phyloP scores from a whole-genome alignment of 2,888 invertebrate species.

The Rhimphoctona megacephalus region DNA sequence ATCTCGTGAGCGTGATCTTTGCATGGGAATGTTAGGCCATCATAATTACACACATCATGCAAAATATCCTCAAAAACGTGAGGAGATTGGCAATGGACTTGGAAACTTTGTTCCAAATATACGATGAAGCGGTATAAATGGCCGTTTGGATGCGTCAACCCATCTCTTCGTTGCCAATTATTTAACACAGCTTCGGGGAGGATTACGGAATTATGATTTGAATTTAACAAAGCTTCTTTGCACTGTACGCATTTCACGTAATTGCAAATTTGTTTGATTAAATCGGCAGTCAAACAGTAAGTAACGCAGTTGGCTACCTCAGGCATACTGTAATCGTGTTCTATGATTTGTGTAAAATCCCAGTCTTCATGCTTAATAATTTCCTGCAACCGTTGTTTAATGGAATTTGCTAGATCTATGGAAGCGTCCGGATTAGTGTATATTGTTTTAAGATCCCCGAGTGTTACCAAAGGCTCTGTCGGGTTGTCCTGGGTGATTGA shows the following conservation, averaged over 20 bases:
- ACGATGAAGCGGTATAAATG: no score
- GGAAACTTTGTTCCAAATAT: conserved; percentile 15
- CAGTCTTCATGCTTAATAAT: conserved; percentile 52
- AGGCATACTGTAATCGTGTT: conserved; percentile 59
- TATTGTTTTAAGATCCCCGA: conserved; percentile 43
- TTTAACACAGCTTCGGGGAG: conserved; percentile 15
- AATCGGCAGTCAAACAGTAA: conserved; percentile 58
- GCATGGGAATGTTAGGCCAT: conserved; percentile 25
- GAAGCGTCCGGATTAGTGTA: no score
- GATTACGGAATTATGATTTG: neutral
- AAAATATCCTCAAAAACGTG: conserved; percentile 31
- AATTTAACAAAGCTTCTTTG: conserved; percentile 45
- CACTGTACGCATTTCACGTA: conserved; percentile 47
- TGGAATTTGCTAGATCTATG: neutral
- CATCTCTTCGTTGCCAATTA: conserved; percentile 10
- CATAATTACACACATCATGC: conserved; percentile 15
- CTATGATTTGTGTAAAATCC: conserved; percentile 60
- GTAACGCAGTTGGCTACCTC: conserved; percentile 56
- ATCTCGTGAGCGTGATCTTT: conserved; percentile 34
- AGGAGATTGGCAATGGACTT: conserved; percentile 13
- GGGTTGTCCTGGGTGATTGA: neutral
- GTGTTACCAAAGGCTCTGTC: conserved; percentile 23
- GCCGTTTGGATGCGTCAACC: conserved; percentile 22
- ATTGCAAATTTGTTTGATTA: conserved; percentile 41
- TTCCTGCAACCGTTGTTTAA: conserved; percentile 41